Percentiles rank a stretch among this genome's conserved stretches.
phyloP scores from a whole-genome alignment of 2,888 invertebrate species.

The Drosophila meridiana region DNA sequence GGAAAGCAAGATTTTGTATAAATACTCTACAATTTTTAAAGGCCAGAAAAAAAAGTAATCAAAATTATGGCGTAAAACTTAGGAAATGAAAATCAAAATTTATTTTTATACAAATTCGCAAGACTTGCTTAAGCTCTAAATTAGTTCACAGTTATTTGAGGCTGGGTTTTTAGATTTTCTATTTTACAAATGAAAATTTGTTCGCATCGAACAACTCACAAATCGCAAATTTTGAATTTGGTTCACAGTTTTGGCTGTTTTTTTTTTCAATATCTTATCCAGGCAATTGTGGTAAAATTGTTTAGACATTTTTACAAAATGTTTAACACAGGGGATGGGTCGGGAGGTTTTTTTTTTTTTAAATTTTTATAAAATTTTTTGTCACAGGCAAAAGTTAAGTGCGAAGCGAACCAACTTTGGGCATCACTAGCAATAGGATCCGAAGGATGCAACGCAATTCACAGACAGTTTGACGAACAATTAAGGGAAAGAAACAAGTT shows the following conservation, averaged over 20 bases:
- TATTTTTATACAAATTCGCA: background rate
- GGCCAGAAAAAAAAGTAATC: too few species aligned
- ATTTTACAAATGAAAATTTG: constrained; percentile 24
- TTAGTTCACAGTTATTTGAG: constrained; percentile 51
- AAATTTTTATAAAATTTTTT: constrained; percentile 70
- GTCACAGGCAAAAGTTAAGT: constrained; percentile 50
- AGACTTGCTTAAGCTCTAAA: constrained; percentile 39
- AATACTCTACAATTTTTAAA: too few species aligned
- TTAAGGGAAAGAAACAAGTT: constrained; percentile 36
- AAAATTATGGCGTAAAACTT: too few species aligned
- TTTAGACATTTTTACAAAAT: constrained; percentile 61
- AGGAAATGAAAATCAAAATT: background rate
- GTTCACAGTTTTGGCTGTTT: constrained; percentile 66
- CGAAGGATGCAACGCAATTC: constrained; percentile 39
- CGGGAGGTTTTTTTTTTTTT: background rate
- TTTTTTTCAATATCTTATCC: constrained; percentile 4
- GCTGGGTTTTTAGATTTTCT: constrained; percentile 24
- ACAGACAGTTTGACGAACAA: constrained; percentile 75
- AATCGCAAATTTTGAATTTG: constrained; percentile 19
- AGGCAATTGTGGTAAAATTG: constrained; percentile 57
- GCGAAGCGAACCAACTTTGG: constrained; percentile 15
- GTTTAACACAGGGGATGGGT: constrained; percentile 44
- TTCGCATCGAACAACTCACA: constrained; percentile 58
- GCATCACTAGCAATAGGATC: constrained; percentile 11
- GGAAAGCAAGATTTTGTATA: background rate